Conservation (phyloP, 2,797 vertebrate genomes). For the Linurgus olivaceus region DNA sequence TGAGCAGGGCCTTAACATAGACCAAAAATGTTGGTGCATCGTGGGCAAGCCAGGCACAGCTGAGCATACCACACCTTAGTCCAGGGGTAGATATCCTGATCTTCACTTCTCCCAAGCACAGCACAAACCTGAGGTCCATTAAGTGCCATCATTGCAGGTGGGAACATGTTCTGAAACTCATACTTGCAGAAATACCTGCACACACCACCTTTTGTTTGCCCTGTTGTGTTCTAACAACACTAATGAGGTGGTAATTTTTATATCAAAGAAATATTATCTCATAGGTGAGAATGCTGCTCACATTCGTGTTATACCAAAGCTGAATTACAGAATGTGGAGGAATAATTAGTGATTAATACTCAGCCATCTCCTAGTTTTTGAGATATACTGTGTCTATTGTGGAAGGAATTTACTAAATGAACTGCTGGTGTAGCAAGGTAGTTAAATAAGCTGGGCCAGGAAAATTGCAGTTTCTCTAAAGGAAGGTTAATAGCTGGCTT, state of each 20-base stretch:
- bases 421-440: not conserved
- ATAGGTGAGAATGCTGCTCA: not conserved
- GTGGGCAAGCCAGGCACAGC: not conserved
- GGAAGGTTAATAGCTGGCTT: not conserved
- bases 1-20: not conserved
- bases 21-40: not conserved
- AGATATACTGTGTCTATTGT: not conserved
- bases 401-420: not conserved
- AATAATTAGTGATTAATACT: not conserved
- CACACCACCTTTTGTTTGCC: not conserved
- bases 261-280: not conserved
- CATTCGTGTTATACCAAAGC: not conserved
- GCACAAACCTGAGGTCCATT: not conserved
- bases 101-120: not conserved
- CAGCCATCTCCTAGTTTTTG: not conserved
- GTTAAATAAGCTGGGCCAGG: not conserved
- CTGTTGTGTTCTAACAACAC: not conserved
- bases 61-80: rapidly evolving
- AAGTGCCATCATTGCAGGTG: not conserved
- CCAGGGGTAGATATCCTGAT: not conserved
- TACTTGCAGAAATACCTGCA: not conserved
- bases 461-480: not conserved
- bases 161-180: not conserved
- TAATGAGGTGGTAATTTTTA: not conserved
- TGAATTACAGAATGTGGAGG: not conserved